Base-by-base conservation (phyloP, 2,797 vertebrate genomes). In the Jordanella pulchra region DNA sequence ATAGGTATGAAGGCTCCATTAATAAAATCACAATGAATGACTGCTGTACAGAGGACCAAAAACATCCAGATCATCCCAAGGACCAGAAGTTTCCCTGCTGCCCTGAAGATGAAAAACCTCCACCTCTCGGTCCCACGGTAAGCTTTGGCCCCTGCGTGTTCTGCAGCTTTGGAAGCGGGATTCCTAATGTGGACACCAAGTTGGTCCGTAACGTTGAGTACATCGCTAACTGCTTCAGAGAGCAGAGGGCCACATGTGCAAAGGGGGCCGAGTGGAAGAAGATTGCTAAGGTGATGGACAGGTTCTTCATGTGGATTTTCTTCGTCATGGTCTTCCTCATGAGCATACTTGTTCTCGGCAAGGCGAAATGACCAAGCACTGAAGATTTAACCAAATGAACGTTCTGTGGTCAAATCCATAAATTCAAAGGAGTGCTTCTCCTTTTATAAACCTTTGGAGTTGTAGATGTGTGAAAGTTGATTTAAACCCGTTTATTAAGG, bases 281-380 rank as follows among this genome's bases (percentile, higher is more conserved):
- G 87, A 96, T 99, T 0, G 97, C 97, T n/a, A 99, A 98, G 90
- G 98, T 99, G 86, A 98, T 99, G 95, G 98, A 99, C 81, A 92
- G 97, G 10, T 97, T 99, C 89, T 99, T 99, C 87, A 99, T 99
- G 98, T 99, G 97, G 98, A 92, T 98, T 83, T 99, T 99, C 89
- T 99, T 99, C 79, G 86, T 95, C 28, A 99, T 99, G 97, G 97
- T 99, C 78, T 97, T 99, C 86, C 95, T 98, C 65, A 99, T 99
- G 97, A 99, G 97, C 0, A 91, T 97, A 79, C 91, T 99, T 76
- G 95, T 99, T 77, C 96, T 97, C 18, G 96, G 96, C 47, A 97
- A 96, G 81, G 96, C 96, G 12, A 92, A 93, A 2, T 96, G 79
- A 90, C 15, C 25, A 12, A 66, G 23, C 35, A 48, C 45, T 58